Evolutionary conservation across 2,113 vertebrate genomes (phyloP).

Genomic region (Coreoperca whiteheadi): DNA sequence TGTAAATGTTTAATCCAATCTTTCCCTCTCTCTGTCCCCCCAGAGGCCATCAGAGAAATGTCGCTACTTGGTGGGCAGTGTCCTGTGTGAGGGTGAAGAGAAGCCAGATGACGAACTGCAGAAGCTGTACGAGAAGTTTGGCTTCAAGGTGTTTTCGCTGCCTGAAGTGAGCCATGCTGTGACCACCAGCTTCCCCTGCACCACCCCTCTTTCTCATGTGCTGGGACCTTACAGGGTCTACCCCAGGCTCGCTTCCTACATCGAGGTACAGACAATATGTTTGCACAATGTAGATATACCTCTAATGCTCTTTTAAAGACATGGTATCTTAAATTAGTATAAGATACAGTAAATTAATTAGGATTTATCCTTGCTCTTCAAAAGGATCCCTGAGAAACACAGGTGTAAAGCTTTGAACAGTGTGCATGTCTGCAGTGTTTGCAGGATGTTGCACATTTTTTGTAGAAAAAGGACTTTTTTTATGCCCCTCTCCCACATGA

Average conservation of each 20-base stretch:
- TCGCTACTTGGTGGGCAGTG: constrained; percentile 91
- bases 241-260: constrained; percentile 88
- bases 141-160: constrained; percentile 94
- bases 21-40: neutral
- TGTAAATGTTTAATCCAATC: neutral
- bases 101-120: constrained; percentile 89
- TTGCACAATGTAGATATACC: neutral
- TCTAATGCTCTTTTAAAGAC: neutral
- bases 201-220: constrained; percentile 89
- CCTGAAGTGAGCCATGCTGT: constrained; percentile 95
- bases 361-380: neutral
- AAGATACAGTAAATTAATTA: neutral
- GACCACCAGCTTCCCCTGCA: constrained; percentile 90
- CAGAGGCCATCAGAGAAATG: constrained; percentile 90
- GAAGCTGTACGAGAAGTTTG: constrained; percentile 90
- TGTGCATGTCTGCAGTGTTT: neutral
- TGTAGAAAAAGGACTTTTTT: constrained; percentile 3
- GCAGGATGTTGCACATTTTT: neutral
- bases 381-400: neutral
- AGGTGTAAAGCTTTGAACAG: neutral
- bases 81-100: constrained; percentile 91
- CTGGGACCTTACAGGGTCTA: constrained; percentile 90
- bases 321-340: neutral
- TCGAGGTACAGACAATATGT: constrained; percentile 86
- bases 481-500: neutral